A percentile compares a stretch with the other conserved stretches of the same genome.
These are phyloP conservation scores for Tenebrio molitor DNA, from an alignment of 1,140 invertebrate species.

Conservation along the genomic window DNA sequence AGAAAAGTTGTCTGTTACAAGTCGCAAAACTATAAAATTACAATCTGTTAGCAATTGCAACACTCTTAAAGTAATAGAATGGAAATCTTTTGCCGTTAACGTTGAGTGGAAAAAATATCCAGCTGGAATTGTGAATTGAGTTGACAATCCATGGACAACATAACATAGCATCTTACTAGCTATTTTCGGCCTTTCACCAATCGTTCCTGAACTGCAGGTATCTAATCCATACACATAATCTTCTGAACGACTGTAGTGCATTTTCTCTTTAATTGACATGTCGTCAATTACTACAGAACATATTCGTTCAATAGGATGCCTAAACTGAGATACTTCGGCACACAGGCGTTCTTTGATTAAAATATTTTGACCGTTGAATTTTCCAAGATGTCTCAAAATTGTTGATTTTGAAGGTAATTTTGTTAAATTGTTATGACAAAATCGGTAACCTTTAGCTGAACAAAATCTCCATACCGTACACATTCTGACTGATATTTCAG, in stretches of 20 bases:
- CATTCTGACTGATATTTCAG: no score
- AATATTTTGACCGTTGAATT: no score
- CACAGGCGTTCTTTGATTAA: constrained; percentile 45
- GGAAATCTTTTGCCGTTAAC: constrained; percentile 3
- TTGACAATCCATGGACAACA: constrained; percentile 13
- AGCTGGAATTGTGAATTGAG: background rate
- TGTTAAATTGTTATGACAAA: no score
- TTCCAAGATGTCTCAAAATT: no score
- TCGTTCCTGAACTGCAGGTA: background rate
- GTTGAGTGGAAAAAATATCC: no score
- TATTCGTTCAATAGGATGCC: constrained; percentile 5
- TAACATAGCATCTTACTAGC: constrained; percentile 1
- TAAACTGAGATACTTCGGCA: background rate
- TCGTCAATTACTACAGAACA: no score
- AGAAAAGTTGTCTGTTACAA: background rate
- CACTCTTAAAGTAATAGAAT: background rate
- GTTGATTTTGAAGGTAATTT: no score
- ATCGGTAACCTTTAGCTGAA: no score
- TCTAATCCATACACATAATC: background rate
- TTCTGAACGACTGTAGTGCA: constrained; percentile 1
- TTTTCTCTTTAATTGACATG: no score
- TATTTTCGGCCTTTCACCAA: background rate
- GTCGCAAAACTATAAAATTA: constrained; percentile 23
- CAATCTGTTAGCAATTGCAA: constrained; percentile 4
- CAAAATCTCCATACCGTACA: no score